A percentile compares a stretch with the other conserved stretches of the same genome.
These are phyloP conservation scores for Girardinus metallicus DNA, from an alignment of 2,797 vertebrate species.

Conservation along the genomic window DNA sequence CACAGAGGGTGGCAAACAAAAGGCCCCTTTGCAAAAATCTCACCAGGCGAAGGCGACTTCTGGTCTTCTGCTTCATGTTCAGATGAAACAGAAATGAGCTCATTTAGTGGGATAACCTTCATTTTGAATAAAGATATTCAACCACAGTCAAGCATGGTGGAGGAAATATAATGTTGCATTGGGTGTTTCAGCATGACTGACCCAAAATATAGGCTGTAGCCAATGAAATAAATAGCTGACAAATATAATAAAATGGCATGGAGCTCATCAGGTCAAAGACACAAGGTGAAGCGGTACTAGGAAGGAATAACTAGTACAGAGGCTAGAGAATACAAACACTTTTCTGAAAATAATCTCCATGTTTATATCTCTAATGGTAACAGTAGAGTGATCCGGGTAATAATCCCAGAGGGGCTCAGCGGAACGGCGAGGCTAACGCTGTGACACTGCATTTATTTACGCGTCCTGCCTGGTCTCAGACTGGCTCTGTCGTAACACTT, in stretches of 20 bases:
- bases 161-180: neutral
- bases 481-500: neutral
- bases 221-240: neutral
- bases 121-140: neutral
- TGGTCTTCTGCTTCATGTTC: neutral
- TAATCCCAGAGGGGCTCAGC: neutral
- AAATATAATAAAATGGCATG: neutral
- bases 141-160: neutral
- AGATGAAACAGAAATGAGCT: neutral
- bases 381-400: conserved; percentile 9
- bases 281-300: neutral
- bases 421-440: neutral
- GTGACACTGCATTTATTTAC: conserved; percentile 1
- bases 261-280: too few species aligned
- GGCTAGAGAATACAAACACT: neutral
- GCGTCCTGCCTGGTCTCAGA: neutral
- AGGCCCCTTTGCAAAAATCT: neutral
- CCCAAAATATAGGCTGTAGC: neutral
- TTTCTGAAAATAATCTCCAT: conserved; percentile 6
- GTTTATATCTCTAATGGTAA: conserved; percentile 33
- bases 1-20: neutral
- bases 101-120: neutral
- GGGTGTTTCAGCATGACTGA: neutral
- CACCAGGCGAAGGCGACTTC: neutral
- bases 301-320: neutral